Conservation (phyloP, 2,113 vertebrate genomes). For the Gymnocephalus cernua region DNA sequence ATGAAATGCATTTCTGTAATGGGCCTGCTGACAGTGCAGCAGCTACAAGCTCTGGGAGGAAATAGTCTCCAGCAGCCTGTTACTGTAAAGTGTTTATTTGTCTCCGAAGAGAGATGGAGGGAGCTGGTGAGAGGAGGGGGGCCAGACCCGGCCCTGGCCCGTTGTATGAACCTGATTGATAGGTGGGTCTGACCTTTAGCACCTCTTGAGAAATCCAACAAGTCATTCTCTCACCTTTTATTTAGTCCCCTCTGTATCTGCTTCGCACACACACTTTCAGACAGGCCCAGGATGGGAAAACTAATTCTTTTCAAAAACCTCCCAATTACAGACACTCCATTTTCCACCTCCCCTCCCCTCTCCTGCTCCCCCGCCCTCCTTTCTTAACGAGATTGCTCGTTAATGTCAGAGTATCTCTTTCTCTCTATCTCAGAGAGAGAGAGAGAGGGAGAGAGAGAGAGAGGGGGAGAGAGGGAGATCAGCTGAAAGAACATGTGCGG, state of each 20-base stretch:
- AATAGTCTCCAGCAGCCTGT: slow-evolving; percentile 65
- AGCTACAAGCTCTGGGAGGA: slow-evolving; percentile 45
- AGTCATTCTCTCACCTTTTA: slow-evolving; percentile 74
- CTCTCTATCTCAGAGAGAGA: slow-evolving; percentile 39
- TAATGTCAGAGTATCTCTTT: slow-evolving; percentile 78
- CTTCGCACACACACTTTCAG: slow-evolving; percentile 41
- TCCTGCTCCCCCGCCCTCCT: slow-evolving; percentile 57
- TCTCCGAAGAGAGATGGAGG: slow-evolving; percentile 36
- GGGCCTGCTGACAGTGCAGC: slow-evolving; percentile 71
- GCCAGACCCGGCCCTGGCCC: not conserved
- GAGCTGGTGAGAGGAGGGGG: not conserved
- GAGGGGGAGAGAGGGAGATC: too few relatives aligned
- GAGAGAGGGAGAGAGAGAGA: slow-evolving; percentile 31
- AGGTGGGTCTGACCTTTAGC: slow-evolving; percentile 80
- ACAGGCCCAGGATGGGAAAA: slow-evolving; percentile 77
- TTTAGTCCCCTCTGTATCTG: slow-evolving; percentile 58
- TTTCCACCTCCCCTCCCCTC: slow-evolving; percentile 65
- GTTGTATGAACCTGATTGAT: slow-evolving; percentile 76
- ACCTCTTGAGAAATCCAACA: slow-evolving; percentile 73
- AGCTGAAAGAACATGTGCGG: slow-evolving; percentile 61
- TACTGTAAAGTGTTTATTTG: slow-evolving; percentile 72
- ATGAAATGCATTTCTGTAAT: slow-evolving; percentile 68
- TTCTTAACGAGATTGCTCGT: slow-evolving; percentile 85
- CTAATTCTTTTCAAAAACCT: slow-evolving; percentile 84
- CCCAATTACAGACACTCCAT: slow-evolving; percentile 85